Conservation (phyloP, 2,888 invertebrate genomes). For the Pristionchus fissidentatus region DNA sequence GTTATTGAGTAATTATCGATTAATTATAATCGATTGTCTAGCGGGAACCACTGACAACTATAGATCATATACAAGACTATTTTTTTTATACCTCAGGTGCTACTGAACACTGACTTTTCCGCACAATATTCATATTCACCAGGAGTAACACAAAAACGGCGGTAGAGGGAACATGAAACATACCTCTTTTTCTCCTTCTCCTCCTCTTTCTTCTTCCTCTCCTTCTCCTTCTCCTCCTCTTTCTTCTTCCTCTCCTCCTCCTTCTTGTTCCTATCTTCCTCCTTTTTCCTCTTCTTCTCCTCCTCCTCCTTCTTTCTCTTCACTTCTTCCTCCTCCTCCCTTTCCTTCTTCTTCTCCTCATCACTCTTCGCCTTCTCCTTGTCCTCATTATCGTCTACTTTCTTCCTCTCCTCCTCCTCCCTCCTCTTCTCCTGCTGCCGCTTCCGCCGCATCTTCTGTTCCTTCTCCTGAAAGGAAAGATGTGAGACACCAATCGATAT, state of each 20-base stretch:
- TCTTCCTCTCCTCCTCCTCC: slow-evolving; percentile 32
- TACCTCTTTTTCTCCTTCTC: background rate
- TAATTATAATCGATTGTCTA: no score
- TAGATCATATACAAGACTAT: no score
- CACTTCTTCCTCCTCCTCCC: slow-evolving; percentile 16
- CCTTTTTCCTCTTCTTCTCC: slow-evolving; percentile 1
- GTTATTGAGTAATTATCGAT: no score
- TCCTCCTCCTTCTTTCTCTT: background rate
- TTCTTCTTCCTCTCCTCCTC: slow-evolving; percentile 6
- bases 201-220: slow-evolving; percentile 43
- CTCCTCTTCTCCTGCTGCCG: background rate
- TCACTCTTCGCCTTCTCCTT: slow-evolving; percentile 49
- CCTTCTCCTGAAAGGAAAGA: slow-evolving; percentile 35
- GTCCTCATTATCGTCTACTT: slow-evolving; percentile 38
- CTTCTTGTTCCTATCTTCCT: background rate
- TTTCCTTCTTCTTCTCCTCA: slow-evolving; percentile 43
- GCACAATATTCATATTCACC: background rate
- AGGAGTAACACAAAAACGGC: no score
- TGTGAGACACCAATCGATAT: no score
- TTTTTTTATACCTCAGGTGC: no score
- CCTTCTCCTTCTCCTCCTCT: slow-evolving; percentile 9
- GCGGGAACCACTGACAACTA: no score
- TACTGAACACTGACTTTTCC: no score
- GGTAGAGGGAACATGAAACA: background rate
- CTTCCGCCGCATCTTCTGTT: background rate